Percentiles rank a stretch among this genome's conserved stretches.
phyloP scores from a whole-genome alignment of 2,888 invertebrate genomes.

The Pycnomerus fuliginosus region DNA sequence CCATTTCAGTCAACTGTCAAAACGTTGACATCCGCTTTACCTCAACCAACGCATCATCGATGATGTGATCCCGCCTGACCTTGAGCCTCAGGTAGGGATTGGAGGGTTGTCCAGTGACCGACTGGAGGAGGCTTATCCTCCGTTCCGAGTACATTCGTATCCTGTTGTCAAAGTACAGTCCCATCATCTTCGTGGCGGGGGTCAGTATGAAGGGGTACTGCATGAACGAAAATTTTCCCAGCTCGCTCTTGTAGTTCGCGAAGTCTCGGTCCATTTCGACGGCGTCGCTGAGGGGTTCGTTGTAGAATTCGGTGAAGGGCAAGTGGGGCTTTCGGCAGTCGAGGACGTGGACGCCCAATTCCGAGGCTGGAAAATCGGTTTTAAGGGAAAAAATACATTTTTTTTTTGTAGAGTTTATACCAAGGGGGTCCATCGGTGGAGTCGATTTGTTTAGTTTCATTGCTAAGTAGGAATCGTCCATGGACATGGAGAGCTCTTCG shows the following conservation, averaged over 20 bases:
- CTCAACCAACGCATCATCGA: slow-evolving; percentile 90
- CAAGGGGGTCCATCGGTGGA: slow-evolving; percentile 62
- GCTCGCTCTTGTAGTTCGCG: slow-evolving; percentile 79
- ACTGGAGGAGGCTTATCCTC: slow-evolving; percentile 80
- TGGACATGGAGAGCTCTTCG: slow-evolving; percentile 56
- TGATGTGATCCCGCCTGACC: slow-evolving; percentile 80
- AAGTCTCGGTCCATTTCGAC: slow-evolving; percentile 95
- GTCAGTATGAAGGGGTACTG: slow-evolving; percentile 88
- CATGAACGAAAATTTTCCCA: slow-evolving; percentile 82
- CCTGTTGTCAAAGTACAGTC: slow-evolving; percentile 90
- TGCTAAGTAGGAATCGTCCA: slow-evolving; percentile 50
- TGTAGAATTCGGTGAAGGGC: slow-evolving; percentile 89
- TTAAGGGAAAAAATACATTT: no score
- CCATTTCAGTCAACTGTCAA: background rate
- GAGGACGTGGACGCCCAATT: slow-evolving; percentile 72
- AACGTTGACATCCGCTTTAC: slow-evolving; percentile 52
- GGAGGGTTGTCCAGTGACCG: slow-evolving; percentile 77
- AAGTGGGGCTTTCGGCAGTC: slow-evolving; percentile 83
- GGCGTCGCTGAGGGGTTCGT: slow-evolving; percentile 88
- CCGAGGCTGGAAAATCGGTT: slow-evolving; percentile 62
- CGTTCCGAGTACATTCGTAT: slow-evolving; percentile 94
- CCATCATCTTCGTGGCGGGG: slow-evolving; percentile 87
- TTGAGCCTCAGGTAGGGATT: slow-evolving; percentile 83
- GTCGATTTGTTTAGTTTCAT: slow-evolving; percentile 48
- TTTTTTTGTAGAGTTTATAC: slow-evolving; percentile 34